Conservation (phyloP, 2,113 vertebrate genomes). For the Oryzias javanicus region DNA sequence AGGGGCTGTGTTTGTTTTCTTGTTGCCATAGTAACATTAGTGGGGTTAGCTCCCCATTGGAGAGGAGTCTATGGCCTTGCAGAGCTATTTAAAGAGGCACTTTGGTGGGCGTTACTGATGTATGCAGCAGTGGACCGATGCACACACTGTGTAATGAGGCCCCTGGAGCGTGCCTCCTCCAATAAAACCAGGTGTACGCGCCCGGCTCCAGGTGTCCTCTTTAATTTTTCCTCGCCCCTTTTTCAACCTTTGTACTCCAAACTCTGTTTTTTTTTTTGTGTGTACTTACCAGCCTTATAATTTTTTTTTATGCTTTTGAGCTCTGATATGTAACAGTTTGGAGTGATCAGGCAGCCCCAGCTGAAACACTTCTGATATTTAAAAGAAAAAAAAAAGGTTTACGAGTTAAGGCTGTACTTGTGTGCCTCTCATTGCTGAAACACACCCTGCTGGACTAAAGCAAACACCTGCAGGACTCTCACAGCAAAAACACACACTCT, state of each 20-base stretch:
- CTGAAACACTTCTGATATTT: too few species aligned
- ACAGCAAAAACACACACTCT: slow-evolving; percentile 18
- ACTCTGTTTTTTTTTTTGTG: slow-evolving; percentile 55
- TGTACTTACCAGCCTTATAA: background rate
- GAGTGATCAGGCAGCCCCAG: too few species aligned
- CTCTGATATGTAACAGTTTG: too few species aligned
- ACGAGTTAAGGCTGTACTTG: too few species aligned
- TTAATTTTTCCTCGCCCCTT: slow-evolving; percentile 63
- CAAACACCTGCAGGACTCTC: slow-evolving; percentile 50
- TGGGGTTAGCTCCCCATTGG: slow-evolving; percentile 23
- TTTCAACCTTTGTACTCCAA: slow-evolving; percentile 19
- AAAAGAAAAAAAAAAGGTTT: too few species aligned
- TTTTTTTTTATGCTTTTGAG: background rate
- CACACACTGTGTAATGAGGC: slow-evolving; percentile 41
- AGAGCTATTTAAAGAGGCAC: slow-evolving; percentile 27
- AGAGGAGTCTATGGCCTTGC: slow-evolving; percentile 37
- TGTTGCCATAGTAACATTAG: slow-evolving; percentile 41
- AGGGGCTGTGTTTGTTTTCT: slow-evolving; percentile 58
- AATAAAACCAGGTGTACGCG: slow-evolving; percentile 68
- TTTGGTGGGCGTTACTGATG: slow-evolving; percentile 30
- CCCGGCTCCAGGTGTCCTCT: slow-evolving; percentile 66
- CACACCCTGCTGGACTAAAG: slow-evolving; percentile 33
- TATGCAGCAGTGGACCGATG: slow-evolving; percentile 54
- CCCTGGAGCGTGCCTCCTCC: slow-evolving; percentile 57
- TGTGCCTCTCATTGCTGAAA: slow-evolving; percentile 1